phyloP scores from a whole-genome alignment of 2,888 invertebrate species.

The Operophtera brumata region DNA sequence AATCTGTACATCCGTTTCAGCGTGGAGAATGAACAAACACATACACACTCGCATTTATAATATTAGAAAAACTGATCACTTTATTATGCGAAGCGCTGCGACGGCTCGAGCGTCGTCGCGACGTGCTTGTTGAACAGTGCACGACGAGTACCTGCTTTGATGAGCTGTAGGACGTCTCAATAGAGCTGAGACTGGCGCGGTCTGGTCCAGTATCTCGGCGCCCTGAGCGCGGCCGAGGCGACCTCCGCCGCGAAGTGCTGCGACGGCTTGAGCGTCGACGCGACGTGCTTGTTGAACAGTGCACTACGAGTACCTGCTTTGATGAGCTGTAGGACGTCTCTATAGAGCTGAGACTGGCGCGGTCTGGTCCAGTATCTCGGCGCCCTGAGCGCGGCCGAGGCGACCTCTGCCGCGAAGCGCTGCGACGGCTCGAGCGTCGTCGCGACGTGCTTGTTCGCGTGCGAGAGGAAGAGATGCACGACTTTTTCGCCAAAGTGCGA shows the following conservation, averaged over 20 bases:
- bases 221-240: constrained; percentile 88
- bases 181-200: constrained; percentile 82
- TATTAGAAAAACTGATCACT: too few relatives aligned
- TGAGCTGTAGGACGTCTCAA: constrained; percentile 81
- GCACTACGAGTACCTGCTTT: constrained; percentile 65
- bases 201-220: constrained; percentile 90
- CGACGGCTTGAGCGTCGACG: constrained; percentile 85
- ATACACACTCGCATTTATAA: too few relatives aligned
- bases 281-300: constrained; percentile 83
- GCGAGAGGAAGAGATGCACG: constrained; percentile 81
- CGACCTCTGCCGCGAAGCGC: constrained; percentile 88
- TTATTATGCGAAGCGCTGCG: too few relatives aligned
- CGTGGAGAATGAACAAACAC: too few relatives aligned
- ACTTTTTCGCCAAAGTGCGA: constrained; percentile 87
- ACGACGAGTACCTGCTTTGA: constrained; percentile 73
- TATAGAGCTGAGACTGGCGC: constrained; percentile 82
- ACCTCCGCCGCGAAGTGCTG: constrained; percentile 91
- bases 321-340: constrained; percentile 82
- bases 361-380: constrained; percentile 89
- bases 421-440: constrained; percentile 89
- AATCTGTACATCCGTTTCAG: too few relatives aligned
- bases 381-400: constrained; percentile 89
- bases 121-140: too few relatives aligned
- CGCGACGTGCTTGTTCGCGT: constrained; percentile 83
- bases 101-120: too few relatives aligned